These are phyloP conservation scores for Amitus sp. DNA, from an alignment of 2,888 invertebrate genomes.

Conservation along the genomic window DNA sequence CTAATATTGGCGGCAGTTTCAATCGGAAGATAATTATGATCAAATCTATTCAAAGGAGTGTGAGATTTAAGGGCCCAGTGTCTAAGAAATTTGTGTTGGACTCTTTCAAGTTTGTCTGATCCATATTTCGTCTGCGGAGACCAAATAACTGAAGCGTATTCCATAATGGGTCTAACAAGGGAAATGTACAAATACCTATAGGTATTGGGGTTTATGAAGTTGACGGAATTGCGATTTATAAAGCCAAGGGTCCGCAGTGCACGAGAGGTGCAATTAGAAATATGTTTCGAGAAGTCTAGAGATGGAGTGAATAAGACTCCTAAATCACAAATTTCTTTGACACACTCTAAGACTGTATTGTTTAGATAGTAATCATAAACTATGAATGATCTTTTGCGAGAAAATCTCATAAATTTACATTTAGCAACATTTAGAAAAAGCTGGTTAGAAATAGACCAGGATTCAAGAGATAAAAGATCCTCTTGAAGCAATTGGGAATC, in stretches of 20 bases:
- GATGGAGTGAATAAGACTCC: not conserved
- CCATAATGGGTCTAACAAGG: not conserved
- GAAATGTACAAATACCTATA: not conserved
- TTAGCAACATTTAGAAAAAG: not conserved
- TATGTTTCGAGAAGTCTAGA: not conserved
- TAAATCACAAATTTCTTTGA: not conserved
- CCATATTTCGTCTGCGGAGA: not conserved
- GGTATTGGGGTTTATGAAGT: not conserved
- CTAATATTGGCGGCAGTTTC: too few relatives aligned
- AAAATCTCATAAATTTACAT: not conserved
- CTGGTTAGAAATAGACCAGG: too few relatives aligned
- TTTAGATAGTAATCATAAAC: too few relatives aligned
- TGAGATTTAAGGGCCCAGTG: too few relatives aligned
- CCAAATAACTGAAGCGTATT: not conserved
- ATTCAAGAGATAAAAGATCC: too few relatives aligned
- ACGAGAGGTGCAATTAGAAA: not conserved
- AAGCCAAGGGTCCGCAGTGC: not conserved
- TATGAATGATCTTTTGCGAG: too few relatives aligned
- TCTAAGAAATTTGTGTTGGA: too few relatives aligned
- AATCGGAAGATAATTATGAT: too few relatives aligned
- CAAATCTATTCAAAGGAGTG: too few relatives aligned
- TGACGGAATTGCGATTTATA: not conserved
- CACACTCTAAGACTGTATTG: too few relatives aligned
- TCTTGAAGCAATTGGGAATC: not conserved
- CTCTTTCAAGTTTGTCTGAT: not conserved